Base-by-base conservation (phyloP, 2,113 vertebrate species). In the Dryoscopus gambensis region DNA sequence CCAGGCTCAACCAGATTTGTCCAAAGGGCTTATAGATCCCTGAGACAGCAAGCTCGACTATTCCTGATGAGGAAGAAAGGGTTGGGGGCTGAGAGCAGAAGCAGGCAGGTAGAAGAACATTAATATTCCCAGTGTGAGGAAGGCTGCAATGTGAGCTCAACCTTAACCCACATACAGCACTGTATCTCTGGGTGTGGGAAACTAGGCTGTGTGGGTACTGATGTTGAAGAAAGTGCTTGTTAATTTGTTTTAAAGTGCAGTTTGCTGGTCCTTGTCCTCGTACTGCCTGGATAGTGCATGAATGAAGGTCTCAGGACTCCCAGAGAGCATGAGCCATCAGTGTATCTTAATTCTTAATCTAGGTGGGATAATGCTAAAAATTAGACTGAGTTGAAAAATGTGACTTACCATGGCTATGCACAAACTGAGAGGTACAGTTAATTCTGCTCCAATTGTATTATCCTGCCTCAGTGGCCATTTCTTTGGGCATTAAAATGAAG, bases 241-340 rank as follows among this genome's bases (percentile, higher is more conserved):
- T 81, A 31, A 62, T 20, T 57, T 57, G 46, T 37, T 70, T 63
- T 40, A 1, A 71, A 78, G 30, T 67, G 19, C 33, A 30, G 0
- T 60, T 78, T 64, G 17, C 46, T 79, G 11, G 50, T 85, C 68
- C 30, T 76, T 65, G 63, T 24, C 20, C 60, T 93, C 24, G 17
- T 47, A 14, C 5, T 63, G 50, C 59, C 9, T 25, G 25, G 27
- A 3, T 22, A 53, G 42, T 24, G 24, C 6, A 4, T n/a, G 50
- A 89, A 6, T 21, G 33, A 62, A 85, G 33, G 22, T 52, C 15
- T 85, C 21, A 5, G 13, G n/a, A 6, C 79, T 73, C 50, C 24
- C 53, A 47, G 42, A n/a, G 23, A 62, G 7, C 4, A 4, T 7
- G n/a, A 53, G 7, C 22, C 14, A 12, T 55, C 1, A 0, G 13